These are phyloP conservation scores for Dipodomys merriami DNA, from an alignment of 2,113 vertebrate genomes.

Conservation along the genomic window DNA sequence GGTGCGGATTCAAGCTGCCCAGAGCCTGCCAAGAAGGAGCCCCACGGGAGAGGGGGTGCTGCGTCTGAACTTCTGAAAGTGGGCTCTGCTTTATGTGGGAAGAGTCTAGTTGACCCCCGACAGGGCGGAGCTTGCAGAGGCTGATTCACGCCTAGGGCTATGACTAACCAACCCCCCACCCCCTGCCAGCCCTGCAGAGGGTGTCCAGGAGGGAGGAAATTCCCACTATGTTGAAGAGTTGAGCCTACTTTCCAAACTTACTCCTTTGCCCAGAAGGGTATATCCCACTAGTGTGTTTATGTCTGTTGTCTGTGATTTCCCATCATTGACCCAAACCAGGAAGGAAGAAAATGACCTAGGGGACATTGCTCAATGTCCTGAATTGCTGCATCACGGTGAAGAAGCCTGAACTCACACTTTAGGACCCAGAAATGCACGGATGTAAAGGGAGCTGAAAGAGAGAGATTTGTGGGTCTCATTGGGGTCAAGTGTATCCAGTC, in stretches of 20 bases:
- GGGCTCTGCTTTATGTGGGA: constrained; percentile 29
- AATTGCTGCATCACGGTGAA: neutral
- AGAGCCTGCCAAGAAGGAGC: neutral
- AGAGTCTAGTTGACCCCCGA: neutral
- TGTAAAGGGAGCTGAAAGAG: neutral
- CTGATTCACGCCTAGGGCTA: constrained; percentile 24
- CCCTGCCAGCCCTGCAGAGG: neutral
- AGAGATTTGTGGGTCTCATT: neutral
- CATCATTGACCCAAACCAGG: neutral
- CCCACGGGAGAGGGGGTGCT: accelerated
- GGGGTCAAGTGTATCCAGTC: neutral
- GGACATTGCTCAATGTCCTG: neutral
- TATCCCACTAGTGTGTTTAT: neutral
- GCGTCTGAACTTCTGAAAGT: neutral
- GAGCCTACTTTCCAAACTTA: constrained; percentile 12
- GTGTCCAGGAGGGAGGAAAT: neutral
- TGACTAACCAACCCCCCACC: neutral
- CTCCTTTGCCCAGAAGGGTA: neutral
- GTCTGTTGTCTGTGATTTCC: too few species aligned
- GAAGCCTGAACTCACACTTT: neutral
- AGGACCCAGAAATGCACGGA: neutral
- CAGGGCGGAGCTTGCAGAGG: constrained; percentile 42
- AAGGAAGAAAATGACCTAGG: neutral
- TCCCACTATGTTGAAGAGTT: constrained; percentile 5
- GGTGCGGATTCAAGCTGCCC: neutral